Evolutionary conservation across 2,888 invertebrate species (phyloP), one percentile per base, ranked within the genome.

Genomic region (Caenorhabditis auriculariae): DNA sequence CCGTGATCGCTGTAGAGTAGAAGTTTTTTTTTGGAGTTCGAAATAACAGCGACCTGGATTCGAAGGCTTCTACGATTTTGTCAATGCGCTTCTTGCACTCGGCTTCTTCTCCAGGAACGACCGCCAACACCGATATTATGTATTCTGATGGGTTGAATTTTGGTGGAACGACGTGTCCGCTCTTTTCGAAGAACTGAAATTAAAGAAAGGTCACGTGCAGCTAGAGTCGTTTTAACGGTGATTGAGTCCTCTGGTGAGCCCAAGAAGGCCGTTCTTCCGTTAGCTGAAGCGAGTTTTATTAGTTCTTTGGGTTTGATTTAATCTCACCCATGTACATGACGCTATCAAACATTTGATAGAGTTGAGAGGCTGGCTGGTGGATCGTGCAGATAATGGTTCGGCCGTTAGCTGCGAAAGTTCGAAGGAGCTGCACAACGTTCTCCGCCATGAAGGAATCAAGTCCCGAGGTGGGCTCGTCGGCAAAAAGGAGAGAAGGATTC

Each of bases 381-480:
- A 80, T 79, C 0, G 80, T 80, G 57, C 80, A 80, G 5, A 80
- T 63, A 28, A 80, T 67, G 4, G 79, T 77, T 29, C 72, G 19
- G 17, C 78, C 76, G 6, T 46, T 42, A 7, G 54, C 28, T 5
- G 77, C 72, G 46, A 78, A 54, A 27, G 54, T 54, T 60, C 76
- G 74, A 54, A 85, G 68, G 0, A 90, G 89, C 82, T 89, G 88
- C 19, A 93, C 88, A 2, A 95, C 91, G 39, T 65, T 64, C 48
- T 90, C 89, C 0, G 96, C 95, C 91, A 94, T 95, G 79, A 90
- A 94, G 0, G 94, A 92, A 83, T 96, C 96, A 54, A 96, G 85
- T 2, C 95, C 76, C 23, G 55, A 52, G 0, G 95, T 95, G 0
- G 95, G 95, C 80, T 96, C 96, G 80, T 96, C 96, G 82, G 93